Evolutionary conservation across 2,113 vertebrate species (phyloP).

Genomic region (Mirza zaza): DNA sequence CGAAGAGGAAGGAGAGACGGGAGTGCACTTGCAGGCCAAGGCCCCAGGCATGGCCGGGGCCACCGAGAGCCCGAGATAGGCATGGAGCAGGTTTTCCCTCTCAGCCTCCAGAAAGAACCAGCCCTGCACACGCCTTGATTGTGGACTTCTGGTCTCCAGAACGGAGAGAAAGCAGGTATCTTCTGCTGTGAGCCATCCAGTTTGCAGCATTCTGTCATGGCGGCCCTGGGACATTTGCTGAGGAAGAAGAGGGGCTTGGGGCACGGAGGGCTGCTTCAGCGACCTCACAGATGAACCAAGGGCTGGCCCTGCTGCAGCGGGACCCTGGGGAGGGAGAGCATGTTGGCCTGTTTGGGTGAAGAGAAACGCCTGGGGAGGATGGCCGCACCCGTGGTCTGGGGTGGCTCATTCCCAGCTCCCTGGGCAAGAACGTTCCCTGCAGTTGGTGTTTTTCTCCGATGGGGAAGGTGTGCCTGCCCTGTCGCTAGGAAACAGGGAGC

Average conservation of each 20-base stretch:
- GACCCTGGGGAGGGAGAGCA: background rate
- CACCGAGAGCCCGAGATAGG: background rate
- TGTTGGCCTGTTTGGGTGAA: background rate
- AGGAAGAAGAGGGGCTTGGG: background rate
- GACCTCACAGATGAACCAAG: background rate
- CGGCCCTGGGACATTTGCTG: background rate
- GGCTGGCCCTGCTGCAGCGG: background rate
- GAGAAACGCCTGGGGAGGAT: background rate
- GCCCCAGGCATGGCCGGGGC: background rate
- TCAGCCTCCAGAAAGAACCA: background rate
- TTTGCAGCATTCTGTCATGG: background rate
- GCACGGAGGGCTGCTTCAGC: background rate
- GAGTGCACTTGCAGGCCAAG: background rate
- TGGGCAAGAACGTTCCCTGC: background rate
- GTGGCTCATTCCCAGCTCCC: background rate
- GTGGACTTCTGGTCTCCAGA: background rate
- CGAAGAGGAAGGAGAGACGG: background rate
- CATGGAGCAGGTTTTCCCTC: fast-evolving
- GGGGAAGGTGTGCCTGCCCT: conserved; percentile 60
- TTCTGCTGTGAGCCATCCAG: background rate
- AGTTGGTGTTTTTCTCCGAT: background rate
- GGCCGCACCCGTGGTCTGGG: background rate
- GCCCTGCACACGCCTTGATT: background rate
- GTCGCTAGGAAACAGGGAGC: conserved; percentile 75
- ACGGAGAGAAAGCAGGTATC: background rate